phyloP scores from a whole-genome alignment of 2,888 invertebrate species.

The Cephus pygmeus region DNA sequence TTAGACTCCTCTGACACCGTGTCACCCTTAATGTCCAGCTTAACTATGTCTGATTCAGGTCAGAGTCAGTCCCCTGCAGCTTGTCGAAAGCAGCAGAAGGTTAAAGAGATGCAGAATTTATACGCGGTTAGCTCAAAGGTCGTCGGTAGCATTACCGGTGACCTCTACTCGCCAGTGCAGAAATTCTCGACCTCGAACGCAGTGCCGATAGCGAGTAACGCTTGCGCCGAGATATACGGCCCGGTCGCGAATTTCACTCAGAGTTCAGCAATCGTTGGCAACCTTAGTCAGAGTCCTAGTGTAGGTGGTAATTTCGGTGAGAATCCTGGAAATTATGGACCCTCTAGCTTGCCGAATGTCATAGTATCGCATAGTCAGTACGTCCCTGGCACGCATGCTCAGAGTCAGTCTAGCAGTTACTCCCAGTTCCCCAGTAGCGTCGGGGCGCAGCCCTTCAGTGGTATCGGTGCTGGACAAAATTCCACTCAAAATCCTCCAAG shows the following conservation, averaged over 20 bases:
- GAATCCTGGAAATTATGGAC: conserved; percentile 47
- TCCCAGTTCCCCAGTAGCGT: conserved; percentile 25
- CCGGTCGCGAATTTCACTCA: conserved; percentile 62
- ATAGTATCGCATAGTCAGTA: conserved; percentile 30
- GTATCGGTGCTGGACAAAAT: conserved; percentile 10
- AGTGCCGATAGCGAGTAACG: conserved; percentile 20
- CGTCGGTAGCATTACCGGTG: conserved; percentile 44
- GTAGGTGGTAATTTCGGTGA: conserved; percentile 52
- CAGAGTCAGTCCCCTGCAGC: conserved; percentile 52
- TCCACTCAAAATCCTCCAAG: neutral
- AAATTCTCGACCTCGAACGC: conserved; percentile 43
- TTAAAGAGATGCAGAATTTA: conserved; percentile 60
- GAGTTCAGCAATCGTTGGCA: conserved; percentile 60
- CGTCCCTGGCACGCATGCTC: conserved; percentile 30
- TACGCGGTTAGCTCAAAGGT: conserved; percentile 57
- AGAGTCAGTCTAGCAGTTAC: conserved; percentile 28
- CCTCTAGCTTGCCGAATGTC: conserved; percentile 39
- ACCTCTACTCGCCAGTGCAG: conserved; percentile 58
- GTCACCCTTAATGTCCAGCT: conserved; percentile 56
- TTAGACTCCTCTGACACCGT: conserved; percentile 57
- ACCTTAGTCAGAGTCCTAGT: conserved; percentile 57
- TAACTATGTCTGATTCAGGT: conserved; percentile 54
- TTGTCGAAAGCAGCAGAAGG: conserved; percentile 52
- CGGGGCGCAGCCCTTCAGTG: neutral
- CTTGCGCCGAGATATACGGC: conserved; percentile 57